Evolutionary conservation across 2,888 invertebrate species (phyloP), one percentile per base, ranked within the genome.

Genomic region (Metopia argyrocephala): DNA sequence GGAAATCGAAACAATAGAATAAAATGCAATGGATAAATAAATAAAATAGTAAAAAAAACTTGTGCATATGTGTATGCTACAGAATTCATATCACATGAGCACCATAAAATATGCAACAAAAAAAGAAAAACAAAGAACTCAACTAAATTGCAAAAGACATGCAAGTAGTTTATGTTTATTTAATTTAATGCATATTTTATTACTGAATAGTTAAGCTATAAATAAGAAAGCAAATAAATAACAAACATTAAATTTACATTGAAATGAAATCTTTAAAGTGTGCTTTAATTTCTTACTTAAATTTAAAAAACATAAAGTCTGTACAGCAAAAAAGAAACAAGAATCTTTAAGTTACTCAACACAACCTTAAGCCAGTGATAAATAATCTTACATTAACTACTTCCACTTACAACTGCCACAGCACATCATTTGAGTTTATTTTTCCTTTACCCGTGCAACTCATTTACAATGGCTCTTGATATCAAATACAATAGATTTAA

Each of bases 331-430:
- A 54, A 56, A 21, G n/a, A 45, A 50, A 48, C 31, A n/a, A 25
- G 20, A 38, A 3, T 6, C 12, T 65, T 38, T 78, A 59, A 61
- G 48, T 23, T 27, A 64, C 6, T 48, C 21, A 28, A 64, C 50
- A 59, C 71, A 76, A 76, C 68, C 52, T 65, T 80, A 75, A 80
- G 73, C 73, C 57, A 80, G 73, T 80, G n/a, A n/a, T 76, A 71
- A 76, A 54, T 12, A 54, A 66, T 59, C 64, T 76, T 68, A 46
- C 38, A 21, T 66, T 74, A 79, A 59, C 45, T 70, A 65, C 21
- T 45, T 20, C 15, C 23, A 50, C 57, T 50, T 56, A n/a, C 18
- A 3, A 28, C 25, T 21, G n/a, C 15, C 61, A 6, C 18, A 25
- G 18, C 12, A 31, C 31, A 31, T 7, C 5, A 31, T 2, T 25